Conservation (phyloP, 2,888 invertebrate species). For the Coelopa pilipes region DNA sequence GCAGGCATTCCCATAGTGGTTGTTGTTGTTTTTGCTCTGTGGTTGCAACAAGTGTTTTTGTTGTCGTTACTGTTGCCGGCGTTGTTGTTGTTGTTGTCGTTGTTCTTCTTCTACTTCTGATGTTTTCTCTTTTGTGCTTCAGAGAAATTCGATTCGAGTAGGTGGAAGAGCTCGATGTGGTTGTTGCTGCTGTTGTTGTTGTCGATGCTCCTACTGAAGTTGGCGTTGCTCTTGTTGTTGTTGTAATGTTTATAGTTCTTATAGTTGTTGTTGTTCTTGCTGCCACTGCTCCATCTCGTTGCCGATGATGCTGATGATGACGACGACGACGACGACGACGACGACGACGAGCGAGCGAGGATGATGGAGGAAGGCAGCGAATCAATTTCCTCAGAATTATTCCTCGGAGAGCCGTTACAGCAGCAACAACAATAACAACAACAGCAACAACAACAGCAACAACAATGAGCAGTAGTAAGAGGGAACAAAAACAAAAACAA, state of each 20-base stretch:
- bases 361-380: conserved; percentile 45
- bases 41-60: not conserved
- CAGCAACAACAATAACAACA: conserved; percentile 8
- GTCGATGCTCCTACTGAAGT: not conserved
- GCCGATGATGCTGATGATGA: not conserved
- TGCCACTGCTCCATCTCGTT: not conserved
- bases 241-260: too few species aligned
- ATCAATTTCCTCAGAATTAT: conserved; percentile 45
- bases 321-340: not conserved
- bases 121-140: not conserved
- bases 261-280: not conserved
- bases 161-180: not conserved
- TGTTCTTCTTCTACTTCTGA: not conserved
- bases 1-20: not conserved
- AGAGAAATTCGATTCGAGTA: not conserved
- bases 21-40: not conserved
- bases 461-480: not conserved
- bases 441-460: not conserved
- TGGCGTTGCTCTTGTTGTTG: not conserved
- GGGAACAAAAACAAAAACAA: too few species aligned
- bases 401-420: conserved; percentile 35
- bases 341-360: too few species aligned
- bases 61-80: not conserved
- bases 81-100: not conserved
- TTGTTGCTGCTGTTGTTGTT: not conserved